Evolutionary conservation across 2,888 invertebrate species (phyloP).

Genomic region (Xylota sylvarum): DNA sequence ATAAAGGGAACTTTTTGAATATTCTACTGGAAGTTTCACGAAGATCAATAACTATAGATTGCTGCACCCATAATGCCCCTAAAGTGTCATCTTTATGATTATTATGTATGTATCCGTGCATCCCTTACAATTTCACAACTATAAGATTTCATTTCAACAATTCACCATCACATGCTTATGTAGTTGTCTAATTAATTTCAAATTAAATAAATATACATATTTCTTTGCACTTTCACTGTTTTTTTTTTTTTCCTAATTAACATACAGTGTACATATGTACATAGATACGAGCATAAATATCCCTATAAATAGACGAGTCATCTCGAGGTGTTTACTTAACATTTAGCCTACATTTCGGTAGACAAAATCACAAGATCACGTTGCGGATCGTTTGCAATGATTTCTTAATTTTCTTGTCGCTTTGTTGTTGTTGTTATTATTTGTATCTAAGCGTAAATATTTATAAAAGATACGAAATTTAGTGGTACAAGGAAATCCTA

Average conservation of each 20-base stretch:
- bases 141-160: not conserved
- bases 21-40: too few species aligned
- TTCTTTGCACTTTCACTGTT: not conserved
- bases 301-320: constrained; percentile 20
- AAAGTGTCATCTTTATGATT: too few species aligned
- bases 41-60: too few species aligned
- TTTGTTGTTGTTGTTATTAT: not conserved
- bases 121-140: too few species aligned
- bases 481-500: not conserved
- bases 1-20: too few species aligned
- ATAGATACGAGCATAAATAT: constrained; percentile 22
- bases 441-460: not conserved
- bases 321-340: constrained; percentile 24
- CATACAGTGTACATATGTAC: not conserved
- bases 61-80: too few species aligned
- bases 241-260: not conserved
- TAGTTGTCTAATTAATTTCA: not conserved
- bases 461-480: not conserved
- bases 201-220: not conserved
- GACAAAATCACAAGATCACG: constrained; percentile 9
- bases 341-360: constrained; percentile 36
- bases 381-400: constrained; percentile 14
- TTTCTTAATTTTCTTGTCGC: constrained; percentile 13
- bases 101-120: too few species aligned
- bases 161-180: not conserved